Percentiles rank a stretch among this genome's conserved stretches.
These are phyloP conservation scores for Oreotrochilus melanogaster DNA, from an alignment of 2,113 vertebrate species.

Conservation along the genomic window DNA sequence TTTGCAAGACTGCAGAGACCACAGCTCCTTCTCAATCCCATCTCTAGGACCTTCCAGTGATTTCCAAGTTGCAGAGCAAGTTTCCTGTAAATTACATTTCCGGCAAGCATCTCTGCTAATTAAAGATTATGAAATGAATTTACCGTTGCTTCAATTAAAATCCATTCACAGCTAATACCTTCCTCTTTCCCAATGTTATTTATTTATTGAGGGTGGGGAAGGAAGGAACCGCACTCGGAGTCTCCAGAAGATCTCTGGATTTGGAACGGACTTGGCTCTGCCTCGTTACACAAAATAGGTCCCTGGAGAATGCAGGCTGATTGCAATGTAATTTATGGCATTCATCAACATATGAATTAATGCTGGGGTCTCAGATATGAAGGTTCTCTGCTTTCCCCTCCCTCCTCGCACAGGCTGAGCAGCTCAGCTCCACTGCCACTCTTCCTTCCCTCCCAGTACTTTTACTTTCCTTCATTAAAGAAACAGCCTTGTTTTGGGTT, in stretches of 20 bases:
- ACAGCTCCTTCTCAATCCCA: neutral
- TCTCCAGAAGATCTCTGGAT: constrained; percentile 59
- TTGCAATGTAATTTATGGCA: constrained; percentile 79
- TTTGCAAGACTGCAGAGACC: neutral
- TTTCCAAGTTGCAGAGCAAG: neutral
- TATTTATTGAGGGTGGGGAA: constrained; percentile 47
- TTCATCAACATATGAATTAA: constrained; percentile 76
- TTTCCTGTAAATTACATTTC: constrained; percentile 48
- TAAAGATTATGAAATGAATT: constrained; percentile 60
- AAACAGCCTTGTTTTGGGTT: neutral
- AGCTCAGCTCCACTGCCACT: neutral
- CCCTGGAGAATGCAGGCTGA: constrained; percentile 68
- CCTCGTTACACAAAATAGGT: constrained; percentile 55
- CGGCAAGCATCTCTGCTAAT: constrained; percentile 4
- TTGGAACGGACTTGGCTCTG: constrained; percentile 51
- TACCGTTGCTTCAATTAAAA: constrained; percentile 59
- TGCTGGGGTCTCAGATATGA: constrained; percentile 56
- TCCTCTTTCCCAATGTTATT: constrained; percentile 39
- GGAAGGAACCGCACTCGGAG: neutral
- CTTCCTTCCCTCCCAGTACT: neutral
- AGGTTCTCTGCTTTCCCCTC: constrained; percentile 13
- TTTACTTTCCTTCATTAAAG: neutral
- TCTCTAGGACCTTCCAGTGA: neutral
- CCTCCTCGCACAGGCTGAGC: accelerated
- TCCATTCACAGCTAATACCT: constrained; percentile 63